Evolutionary conservation across 2,797 vertebrate genomes (phyloP), one percentile per base, ranked within the genome.

Genomic region (Delichon dasypus): DNA sequence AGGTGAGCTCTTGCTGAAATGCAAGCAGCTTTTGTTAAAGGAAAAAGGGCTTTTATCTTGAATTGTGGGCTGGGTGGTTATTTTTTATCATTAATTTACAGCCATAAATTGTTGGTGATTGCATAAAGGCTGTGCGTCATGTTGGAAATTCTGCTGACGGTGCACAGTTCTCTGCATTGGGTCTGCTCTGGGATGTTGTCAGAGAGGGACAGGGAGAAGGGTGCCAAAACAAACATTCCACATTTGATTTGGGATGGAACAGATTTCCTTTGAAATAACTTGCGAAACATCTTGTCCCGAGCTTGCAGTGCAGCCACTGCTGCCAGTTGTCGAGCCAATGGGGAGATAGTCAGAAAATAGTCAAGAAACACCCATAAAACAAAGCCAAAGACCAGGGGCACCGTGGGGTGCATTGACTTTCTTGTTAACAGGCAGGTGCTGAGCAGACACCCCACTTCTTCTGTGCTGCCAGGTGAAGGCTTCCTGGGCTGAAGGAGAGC

Each of bases 211-310:
- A 2, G 62, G 65, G 72, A 93, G 75, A 51, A 68, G 84, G 70
- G 51, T 13, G 95, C 95, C 96, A 96, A 93, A 94, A 87, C 89
- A 96, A 97, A 96, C 96, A 91, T 87, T 95, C 90, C 60, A 6
- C 51, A 0, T 95, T 96, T 95, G 85, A 88, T 97, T 96, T 97
- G 87, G 93, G 83, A 54, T 90, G 66, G 76, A 90, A 74, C 34
- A 47, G 88, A 74, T 80, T 96, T 85, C 95, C 85, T 78, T 86
- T 88, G 92, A 93, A 94, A 95, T 36, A 60, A 65, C 75, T 96
- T 96, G 79, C 7, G 25, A 92, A 94, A 95, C 67, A 17, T 26
- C 22, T 81, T 90, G 89, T 96, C 89, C 92, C 55, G 76, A 64
- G 88, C 77, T 65, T 85, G 67, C 88, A 78, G 1, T 44, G 54